Evolutionary conservation across 2,797 vertebrate genomes (phyloP).

Genomic region (Enteromius unitaeniatus): DNA sequence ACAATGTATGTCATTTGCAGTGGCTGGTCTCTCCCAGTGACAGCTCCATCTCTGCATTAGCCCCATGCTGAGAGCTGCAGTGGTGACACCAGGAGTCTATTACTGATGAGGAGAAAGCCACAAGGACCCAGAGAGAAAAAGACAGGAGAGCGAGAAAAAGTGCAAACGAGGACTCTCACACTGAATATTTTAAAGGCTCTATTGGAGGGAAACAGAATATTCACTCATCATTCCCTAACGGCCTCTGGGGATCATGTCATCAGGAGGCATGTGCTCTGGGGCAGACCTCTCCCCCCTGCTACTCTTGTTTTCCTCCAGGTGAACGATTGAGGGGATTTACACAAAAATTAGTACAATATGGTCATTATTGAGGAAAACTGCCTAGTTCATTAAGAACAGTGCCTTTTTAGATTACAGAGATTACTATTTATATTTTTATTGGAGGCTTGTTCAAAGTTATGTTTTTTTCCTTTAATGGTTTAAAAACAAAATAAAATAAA

Average conservation of each 20-base stretch:
- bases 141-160: conserved; percentile 23
- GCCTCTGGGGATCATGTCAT: conserved; percentile 47
- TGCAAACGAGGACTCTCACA: conserved; percentile 17
- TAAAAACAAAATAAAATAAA: not conserved
- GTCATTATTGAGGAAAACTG: conserved; percentile 35
- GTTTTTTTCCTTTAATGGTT: not conserved
- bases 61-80: conserved; percentile 60
- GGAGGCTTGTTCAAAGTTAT: not conserved
- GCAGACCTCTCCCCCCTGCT: conserved; percentile 9
- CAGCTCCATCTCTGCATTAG: conserved; percentile 60
- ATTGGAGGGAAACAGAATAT: conserved; percentile 48
- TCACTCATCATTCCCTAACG: conserved; percentile 30
- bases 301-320: conserved; percentile 41
- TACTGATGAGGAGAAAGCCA: conserved; percentile 62
- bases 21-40: conserved; percentile 50
- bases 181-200: conserved; percentile 58
- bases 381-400: conserved; percentile 9
- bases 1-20: conserved; percentile 14
- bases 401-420: conserved; percentile 29
- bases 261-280: conserved; percentile 32
- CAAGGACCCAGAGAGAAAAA: conserved; percentile 13
- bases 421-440: conserved; percentile 21
- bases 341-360: conserved; percentile 41
- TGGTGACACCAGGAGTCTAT: conserved; percentile 61
- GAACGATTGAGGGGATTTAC: conserved; percentile 37